Evolutionary conservation across 2,113 vertebrate genomes (phyloP).

Genomic region (Limnothrissa miodon): DNA sequence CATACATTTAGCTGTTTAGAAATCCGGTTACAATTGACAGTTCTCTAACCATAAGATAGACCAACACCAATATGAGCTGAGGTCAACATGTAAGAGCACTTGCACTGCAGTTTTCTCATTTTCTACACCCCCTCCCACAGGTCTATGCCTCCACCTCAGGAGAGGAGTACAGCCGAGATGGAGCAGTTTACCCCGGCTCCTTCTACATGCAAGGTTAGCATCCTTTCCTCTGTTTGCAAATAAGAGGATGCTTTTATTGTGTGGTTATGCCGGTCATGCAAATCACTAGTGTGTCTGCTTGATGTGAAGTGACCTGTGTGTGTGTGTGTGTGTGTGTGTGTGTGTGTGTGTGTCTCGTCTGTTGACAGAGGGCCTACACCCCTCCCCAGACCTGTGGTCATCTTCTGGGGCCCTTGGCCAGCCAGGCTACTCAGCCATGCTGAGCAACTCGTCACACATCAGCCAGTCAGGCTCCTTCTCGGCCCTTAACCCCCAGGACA

Average conservation of each 20-base stretch:
- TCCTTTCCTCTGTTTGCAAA: background rate
- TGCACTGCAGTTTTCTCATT: background rate
- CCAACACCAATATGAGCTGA: background rate
- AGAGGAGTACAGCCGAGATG: slow-evolving; percentile 89
- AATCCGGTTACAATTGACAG: background rate
- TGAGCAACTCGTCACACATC: slow-evolving; percentile 85
- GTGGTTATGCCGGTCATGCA: background rate
- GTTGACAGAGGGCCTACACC: slow-evolving; percentile 49
- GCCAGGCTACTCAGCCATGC: slow-evolving; percentile 84
- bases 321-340: background rate
- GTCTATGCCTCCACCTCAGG: slow-evolving; percentile 93
- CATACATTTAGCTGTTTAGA: background rate
- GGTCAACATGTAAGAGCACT: background rate
- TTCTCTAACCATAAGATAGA: background rate
- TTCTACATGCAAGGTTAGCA: slow-evolving; percentile 92
- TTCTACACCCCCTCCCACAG: slow-evolving; percentile 62
- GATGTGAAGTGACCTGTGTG: background rate
- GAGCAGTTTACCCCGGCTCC: slow-evolving; percentile 83
- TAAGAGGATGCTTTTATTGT: background rate
- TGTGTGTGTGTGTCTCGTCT: slow-evolving; percentile 1
- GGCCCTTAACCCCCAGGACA: slow-evolving; percentile 89
- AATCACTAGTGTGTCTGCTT: background rate
- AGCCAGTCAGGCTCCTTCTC: slow-evolving; percentile 81
- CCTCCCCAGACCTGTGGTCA: slow-evolving; percentile 82
- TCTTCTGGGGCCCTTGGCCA: slow-evolving; percentile 76